phyloP scores from a whole-genome alignment of 30 jellyfish, hydroid and myxozoan species.

The Nemopilema nomurai region DNA sequence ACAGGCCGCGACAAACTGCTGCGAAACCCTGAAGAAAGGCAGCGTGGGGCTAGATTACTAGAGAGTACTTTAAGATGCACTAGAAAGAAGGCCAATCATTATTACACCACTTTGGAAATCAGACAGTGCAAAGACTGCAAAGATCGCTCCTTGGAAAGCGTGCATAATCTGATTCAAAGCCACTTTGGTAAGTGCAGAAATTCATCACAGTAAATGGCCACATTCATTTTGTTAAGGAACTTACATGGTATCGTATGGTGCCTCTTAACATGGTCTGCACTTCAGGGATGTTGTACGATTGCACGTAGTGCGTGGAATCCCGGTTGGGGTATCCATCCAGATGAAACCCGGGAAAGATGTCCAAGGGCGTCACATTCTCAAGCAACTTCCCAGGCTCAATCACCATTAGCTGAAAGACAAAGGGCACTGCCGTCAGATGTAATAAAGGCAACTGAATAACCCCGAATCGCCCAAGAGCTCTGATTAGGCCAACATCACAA shows the following conservation, averaged over 20 bases:
- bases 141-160: no score
- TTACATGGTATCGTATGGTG: constrained; percentile 94
- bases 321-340: constrained; percentile 98
- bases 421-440: not conserved
- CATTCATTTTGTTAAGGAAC: not conserved
- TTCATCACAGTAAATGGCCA: not conserved
- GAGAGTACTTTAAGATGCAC: not conserved
- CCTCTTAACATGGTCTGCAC: constrained; percentile 97
- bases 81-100: not conserved
- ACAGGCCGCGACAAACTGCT: constrained; percentile 73
- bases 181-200: not conserved
- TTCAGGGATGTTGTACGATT: constrained; percentile 75
- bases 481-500: not conserved
- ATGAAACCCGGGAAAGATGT: constrained; percentile 92
- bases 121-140: no score
- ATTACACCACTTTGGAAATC: no score
- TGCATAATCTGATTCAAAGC: no score
- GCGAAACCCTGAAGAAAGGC: constrained; percentile 75
- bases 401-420: constrained; percentile 69
- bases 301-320: constrained; percentile 83
- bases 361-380: constrained; percentile 78
- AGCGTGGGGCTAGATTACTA: not conserved
- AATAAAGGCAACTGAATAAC: not conserved
- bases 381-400: constrained; percentile 81
- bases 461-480: not conserved